Evolutionary conservation across 2,797 vertebrate genomes (phyloP).

Genomic region (Sebastolobus alascanus): DNA sequence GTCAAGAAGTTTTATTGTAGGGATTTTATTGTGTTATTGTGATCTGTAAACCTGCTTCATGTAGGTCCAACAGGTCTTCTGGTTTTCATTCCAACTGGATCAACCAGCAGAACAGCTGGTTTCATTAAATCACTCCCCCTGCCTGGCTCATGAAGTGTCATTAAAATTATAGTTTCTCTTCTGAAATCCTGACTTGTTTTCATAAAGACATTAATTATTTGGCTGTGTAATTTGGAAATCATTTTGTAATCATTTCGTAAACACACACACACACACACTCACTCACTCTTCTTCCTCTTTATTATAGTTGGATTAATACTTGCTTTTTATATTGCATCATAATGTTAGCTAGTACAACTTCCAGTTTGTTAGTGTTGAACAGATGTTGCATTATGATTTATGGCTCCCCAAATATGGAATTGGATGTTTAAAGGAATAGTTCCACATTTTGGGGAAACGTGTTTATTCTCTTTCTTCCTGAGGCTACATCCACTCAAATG

Average conservation of each 20-base stretch:
- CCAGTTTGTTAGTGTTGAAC: slow-evolving; percentile 12
- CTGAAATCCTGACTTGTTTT: slow-evolving; percentile 39
- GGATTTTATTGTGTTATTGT: background rate
- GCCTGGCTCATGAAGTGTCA: slow-evolving; percentile 26
- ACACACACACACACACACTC: background rate
- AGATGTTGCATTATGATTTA: slow-evolving; percentile 7
- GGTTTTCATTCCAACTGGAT: slow-evolving; percentile 27
- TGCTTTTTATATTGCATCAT: slow-evolving; percentile 17
- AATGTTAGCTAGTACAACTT: background rate
- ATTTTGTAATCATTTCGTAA: slow-evolving; percentile 9
- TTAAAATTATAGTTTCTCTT: slow-evolving; percentile 19
- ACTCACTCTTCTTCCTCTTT: background rate
- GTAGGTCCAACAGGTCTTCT: slow-evolving; percentile 19
- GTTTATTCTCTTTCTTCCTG: background rate
- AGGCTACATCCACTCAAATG: background rate
- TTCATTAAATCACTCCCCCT: slow-evolving; percentile 25
- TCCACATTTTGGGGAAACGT: background rate
- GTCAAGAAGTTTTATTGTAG: background rate
- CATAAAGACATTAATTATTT: slow-evolving; percentile 43
- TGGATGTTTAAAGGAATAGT: slow-evolving; percentile 1
- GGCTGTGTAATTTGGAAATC: slow-evolving; percentile 16
- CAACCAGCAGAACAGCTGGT: slow-evolving; percentile 42
- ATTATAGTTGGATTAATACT: slow-evolving; percentile 22
- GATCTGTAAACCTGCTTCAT: slow-evolving; percentile 14
- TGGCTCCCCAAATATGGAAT: background rate